Percentiles rank a stretch among this genome's conserved stretches.
Evolutionary conservation across 2,113 vertebrate genomes (phyloP).

Genomic region (Brachypodius melanocephalos): DNA sequence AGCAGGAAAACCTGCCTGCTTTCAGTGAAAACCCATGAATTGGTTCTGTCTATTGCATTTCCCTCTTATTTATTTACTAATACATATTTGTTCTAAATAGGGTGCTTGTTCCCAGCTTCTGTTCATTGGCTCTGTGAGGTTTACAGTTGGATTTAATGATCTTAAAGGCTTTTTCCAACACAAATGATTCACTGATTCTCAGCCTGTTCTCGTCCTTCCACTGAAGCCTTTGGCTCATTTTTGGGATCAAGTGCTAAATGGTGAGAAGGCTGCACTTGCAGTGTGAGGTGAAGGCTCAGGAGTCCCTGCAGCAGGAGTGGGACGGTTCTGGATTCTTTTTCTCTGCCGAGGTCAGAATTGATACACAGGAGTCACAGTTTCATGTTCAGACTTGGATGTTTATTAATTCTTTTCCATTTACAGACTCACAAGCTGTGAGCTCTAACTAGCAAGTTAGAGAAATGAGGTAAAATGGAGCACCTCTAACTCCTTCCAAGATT

Average conservation of each 20-base stretch:
- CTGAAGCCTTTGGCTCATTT: background rate
- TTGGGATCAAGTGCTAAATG: background rate
- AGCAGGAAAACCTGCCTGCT: background rate
- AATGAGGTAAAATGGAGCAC: background rate
- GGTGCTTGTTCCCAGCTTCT: background rate
- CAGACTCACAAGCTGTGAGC: background rate
- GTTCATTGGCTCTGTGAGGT: background rate
- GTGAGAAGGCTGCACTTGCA: background rate
- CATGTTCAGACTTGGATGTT: background rate
- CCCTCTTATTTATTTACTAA: background rate
- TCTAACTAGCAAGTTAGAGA: background rate
- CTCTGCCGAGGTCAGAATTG: background rate
- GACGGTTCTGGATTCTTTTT: background rate
- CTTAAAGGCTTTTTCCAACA: background rate
- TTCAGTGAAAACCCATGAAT: background rate
- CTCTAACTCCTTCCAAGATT: background rate
- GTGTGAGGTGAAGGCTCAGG: background rate
- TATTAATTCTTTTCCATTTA: background rate
- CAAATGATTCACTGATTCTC: background rate
- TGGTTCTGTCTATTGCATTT: background rate
- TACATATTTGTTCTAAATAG: background rate
- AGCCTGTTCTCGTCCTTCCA: background rate
- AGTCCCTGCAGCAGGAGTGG: background rate
- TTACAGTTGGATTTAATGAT: background rate
- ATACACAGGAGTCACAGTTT: background rate